phyloP scores from a whole-genome alignment of 1,140 invertebrate genomes.

The Lepidurus arcticus region DNA sequence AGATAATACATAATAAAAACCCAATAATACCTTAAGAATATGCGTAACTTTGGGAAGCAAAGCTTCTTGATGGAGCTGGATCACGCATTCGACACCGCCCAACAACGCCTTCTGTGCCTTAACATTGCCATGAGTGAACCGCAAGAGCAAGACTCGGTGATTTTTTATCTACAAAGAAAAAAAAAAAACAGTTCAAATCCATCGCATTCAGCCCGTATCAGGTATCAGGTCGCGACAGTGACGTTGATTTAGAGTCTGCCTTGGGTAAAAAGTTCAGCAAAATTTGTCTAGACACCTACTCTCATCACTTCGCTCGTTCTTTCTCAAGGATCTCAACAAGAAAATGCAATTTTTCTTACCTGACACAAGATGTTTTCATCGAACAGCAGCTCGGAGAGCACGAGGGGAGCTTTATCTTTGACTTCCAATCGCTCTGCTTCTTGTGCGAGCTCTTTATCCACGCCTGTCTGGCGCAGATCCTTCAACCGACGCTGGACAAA shows the following conservation, averaged over 20 bases:
- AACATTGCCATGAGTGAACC: constrained; percentile 80
- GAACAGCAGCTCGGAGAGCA: constrained; percentile 89
- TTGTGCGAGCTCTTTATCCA: constrained; percentile 76
- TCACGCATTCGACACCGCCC: constrained; percentile 89
- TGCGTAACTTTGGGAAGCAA: constrained; percentile 82
- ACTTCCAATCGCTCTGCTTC: constrained; percentile 95
- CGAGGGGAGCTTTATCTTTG: constrained; percentile 84
- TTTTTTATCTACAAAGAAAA: constrained; percentile 45
- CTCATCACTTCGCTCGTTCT: not conserved
- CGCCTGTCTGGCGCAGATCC: constrained; percentile 53
- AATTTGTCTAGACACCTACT: not conserved
- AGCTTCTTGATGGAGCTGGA: constrained; percentile 69
- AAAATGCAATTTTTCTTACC: constrained; percentile 45
- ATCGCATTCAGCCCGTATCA: not conserved
- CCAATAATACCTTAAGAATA: constrained; percentile 68
- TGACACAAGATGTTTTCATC: constrained; percentile 75
- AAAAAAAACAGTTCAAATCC: constrained; percentile 24
- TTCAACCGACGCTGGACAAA: constrained; percentile 68
- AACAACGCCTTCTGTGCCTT: constrained; percentile 93
- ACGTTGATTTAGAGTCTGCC: not conserved
- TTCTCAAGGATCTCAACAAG: not conserved
- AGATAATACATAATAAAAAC: constrained; percentile 16
- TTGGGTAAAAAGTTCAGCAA: not conserved
- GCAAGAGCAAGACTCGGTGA: constrained; percentile 64
- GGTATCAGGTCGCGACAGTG: not conserved